Base-by-base conservation (phyloP, 1,140 invertebrate genomes). In the Theocolax elegans region DNA sequence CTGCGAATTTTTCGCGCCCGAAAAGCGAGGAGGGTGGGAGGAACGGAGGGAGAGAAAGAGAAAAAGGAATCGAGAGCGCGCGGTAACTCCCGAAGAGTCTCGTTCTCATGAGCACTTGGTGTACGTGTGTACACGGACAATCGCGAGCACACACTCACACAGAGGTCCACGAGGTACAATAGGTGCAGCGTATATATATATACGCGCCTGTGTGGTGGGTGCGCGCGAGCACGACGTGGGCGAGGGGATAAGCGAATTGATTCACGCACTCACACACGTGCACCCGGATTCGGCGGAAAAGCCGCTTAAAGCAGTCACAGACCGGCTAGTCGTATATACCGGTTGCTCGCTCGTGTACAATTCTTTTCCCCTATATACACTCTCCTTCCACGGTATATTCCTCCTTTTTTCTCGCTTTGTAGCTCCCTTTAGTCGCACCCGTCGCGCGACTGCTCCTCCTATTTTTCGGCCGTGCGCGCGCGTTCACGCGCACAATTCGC, bases 191-290 rank as follows among this genome's bases (percentile, higher is more conserved):
- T n/a, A n/a, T n/a, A n/a, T n/a, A n/a, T n/a, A n/a, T n/a, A n/a
- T n/a, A n/a, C 13, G n/a, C 3, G 59, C 9, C 4, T 25, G 25
- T 46, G 13, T 19, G n/a, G n/a, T n/a, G 17, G 3, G 35, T 9
- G 21, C n/a, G 40, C 1, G 21, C 35, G 17, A 10, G 19, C 27
- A 67, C 44, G 60, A 60, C 40, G 56, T 53, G 48, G 15, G 23
- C 38, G 35, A 54, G 23, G 67, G 67, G 19, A 23, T 53, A 69
- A 53, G 59, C 59, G 53, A 71, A 71, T 71, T 71, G 68, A 59
- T 63, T 71, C 38, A 44, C 59, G 42, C 53, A 21, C 63, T 49
- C 54, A 25, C 38, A 46, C 46, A 8, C 21, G 46, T n/a, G 25
- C 35, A 31, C 44, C 2, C 15, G 23, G n/a, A 35, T 68, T 62